Evolutionary conservation across 2,888 invertebrate genomes (phyloP), one percentile per base, ranked within the genome.

Genomic region (Harpagoxenus sublaevis): DNA sequence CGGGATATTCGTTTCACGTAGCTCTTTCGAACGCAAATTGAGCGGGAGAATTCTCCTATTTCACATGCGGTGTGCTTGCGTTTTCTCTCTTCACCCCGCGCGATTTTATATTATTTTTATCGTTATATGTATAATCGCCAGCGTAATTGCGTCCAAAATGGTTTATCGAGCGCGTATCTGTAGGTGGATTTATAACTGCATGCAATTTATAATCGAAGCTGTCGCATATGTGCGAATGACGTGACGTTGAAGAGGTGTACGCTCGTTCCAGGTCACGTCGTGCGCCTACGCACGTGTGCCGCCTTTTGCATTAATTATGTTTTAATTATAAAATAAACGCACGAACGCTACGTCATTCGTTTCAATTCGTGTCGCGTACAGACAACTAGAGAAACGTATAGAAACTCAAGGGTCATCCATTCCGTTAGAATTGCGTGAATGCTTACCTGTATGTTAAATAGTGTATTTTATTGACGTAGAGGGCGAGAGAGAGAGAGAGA

Each of bases 281-380:
- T 23, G 31, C 48, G 31, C 71, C 45, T 57, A 79, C 60, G 57
- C 60, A 42, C 23, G 73, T 73, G 31, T 51, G 45, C 4, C 70
- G 45, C 60, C 73, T 81, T 81, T 51, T 73, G 48, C 35, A 73
- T 81, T 73, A 81, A 73, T 81, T 71, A 73, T 12, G 48, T 81
- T 81, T 81, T 81, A 81, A 81, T 81, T 51, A 81, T 81, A 73
- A 81, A 73, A 73, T 81, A 73, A 73, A 81, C 60, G 57, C 48
- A 35, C 53, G 79, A 48, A 15, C 35, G 39, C 42, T 45, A 57
- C 48, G n/a, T 71, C 48, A 81, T 48, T 73, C 60, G 73, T 73
- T 60, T 60, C 73, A 28, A 81, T 73, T 60, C 60, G 5, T 15
- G 73, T 73, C 73, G 48, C 39, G 39, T 39, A 35, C 79, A 81